Evolutionary conservation across 2,797 vertebrate species (phyloP).

Genomic region (Fringilla coelebs): DNA sequence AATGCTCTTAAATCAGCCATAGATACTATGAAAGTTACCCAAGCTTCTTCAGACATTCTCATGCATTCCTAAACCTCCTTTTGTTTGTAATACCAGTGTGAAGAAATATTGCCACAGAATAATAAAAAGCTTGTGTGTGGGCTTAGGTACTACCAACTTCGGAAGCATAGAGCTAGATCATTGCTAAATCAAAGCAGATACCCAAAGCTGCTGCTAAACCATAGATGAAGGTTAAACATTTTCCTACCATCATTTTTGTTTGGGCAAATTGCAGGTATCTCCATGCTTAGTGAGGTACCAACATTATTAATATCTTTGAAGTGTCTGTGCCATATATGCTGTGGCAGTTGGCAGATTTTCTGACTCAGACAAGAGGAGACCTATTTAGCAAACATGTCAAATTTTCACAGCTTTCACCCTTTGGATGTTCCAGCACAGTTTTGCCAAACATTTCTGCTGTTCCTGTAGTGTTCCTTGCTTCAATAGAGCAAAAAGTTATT

Average conservation of each 20-base stretch:
- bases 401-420: conserved; percentile 15
- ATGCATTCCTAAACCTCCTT: neutral
- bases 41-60: neutral
- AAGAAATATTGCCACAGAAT: neutral
- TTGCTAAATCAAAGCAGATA: neutral
- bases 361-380: neutral
- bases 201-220: neutral
- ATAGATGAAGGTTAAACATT: neutral
- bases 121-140: neutral
- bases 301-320: neutral
- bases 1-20: neutral
- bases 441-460: neutral
- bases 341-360: neutral
- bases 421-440: neutral
- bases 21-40: neutral
- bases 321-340: neutral
- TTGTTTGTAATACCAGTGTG: neutral
- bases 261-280: neutral
- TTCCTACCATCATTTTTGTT: neutral
- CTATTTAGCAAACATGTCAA: neutral
- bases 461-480: neutral
- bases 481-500: neutral
- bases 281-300: neutral
- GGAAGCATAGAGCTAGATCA: neutral
- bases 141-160: neutral